A percentile compares a stretch with the other conserved stretches of the same genome.
Conservation (phyloP, 1,140 invertebrate species). For the Vanessa atalanta region DNA sequence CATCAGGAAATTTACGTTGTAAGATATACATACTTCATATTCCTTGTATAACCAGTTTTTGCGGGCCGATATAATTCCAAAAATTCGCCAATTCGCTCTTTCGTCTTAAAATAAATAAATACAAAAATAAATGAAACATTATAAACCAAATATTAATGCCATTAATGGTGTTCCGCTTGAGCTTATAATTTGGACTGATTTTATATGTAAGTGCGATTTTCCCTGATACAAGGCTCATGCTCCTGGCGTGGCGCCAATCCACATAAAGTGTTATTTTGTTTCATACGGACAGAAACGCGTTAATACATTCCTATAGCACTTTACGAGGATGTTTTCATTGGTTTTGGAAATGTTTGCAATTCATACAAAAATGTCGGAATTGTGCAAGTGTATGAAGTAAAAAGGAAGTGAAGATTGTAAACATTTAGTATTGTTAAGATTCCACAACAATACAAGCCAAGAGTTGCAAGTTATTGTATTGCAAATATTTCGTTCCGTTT, state of each 20-base stretch:
- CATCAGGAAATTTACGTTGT: no score
- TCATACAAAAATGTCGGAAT: slow-evolving; percentile 30
- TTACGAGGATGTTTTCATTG: slow-evolving; percentile 45
- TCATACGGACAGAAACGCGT: slow-evolving; percentile 52
- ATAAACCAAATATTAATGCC: neutral
- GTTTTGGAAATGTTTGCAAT: slow-evolving; percentile 41
- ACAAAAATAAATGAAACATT: no score
- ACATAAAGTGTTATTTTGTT: slow-evolving; percentile 60
- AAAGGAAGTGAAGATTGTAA: slow-evolving; percentile 16
- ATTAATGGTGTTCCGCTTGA: neutral
- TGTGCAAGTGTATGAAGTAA: slow-evolving; percentile 14
- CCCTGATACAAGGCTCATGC: slow-evolving; percentile 47
- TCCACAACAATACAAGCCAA: neutral
- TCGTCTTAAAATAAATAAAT: no score
- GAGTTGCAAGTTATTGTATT: slow-evolving; percentile 6
- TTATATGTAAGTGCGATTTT: slow-evolving; percentile 47
- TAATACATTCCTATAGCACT: slow-evolving; percentile 52
- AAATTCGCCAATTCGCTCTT: no score
- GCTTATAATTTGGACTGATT: slow-evolving; percentile 22
- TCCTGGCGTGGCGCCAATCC: slow-evolving; percentile 51
- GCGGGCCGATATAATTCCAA: no score
- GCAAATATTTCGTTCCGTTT: neutral
- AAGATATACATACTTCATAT: no score
- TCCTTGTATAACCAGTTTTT: no score
- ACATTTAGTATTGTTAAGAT: slow-evolving; percentile 10